Percentiles rank a stretch among this genome's conserved stretches.
These are phyloP conservation scores for Taxidea taxus DNA, from an alignment of 2,113 vertebrate genomes.

Conservation along the genomic window DNA sequence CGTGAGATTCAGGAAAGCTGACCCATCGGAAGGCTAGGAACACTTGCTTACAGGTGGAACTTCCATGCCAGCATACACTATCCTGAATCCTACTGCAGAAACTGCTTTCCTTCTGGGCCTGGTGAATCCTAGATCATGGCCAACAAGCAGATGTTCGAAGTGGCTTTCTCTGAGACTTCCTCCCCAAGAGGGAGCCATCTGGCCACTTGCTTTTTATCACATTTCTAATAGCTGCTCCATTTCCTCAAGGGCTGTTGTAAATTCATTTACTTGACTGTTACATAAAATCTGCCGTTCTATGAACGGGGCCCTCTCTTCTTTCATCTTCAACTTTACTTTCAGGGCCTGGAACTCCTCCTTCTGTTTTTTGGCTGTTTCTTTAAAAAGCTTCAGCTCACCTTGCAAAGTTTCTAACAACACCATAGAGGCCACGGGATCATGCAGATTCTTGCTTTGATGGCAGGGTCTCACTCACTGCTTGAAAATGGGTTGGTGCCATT, in stretches of 20 bases:
- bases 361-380: constrained; percentile 73
- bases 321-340: constrained; percentile 70
- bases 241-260: constrained; percentile 27
- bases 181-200: neutral
- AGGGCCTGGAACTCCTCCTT: constrained; percentile 78
- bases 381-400: constrained; percentile 79
- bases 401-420: constrained; percentile 76
- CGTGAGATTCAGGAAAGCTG: neutral
- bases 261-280: constrained; percentile 62
- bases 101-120: neutral
- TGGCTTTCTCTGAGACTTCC: neutral
- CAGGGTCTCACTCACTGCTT: constrained; percentile 67
- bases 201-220: constrained; percentile 48
- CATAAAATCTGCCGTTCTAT: constrained; percentile 72
- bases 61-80: neutral
- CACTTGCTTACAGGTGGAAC: neutral
- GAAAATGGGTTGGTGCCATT: constrained; percentile 77
- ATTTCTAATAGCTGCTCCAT: constrained; percentile 74
- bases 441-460: constrained; percentile 51
- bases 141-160: constrained; percentile 2
- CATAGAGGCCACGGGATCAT: constrained; percentile 65
- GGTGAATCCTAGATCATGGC: neutral
- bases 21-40: neutral
- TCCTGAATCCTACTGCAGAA: constrained; percentile 16
- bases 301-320: constrained; percentile 47